These are phyloP conservation scores for Taenaris catops DNA, from an alignment of 2,888 invertebrate genomes.

Conservation along the genomic window DNA sequence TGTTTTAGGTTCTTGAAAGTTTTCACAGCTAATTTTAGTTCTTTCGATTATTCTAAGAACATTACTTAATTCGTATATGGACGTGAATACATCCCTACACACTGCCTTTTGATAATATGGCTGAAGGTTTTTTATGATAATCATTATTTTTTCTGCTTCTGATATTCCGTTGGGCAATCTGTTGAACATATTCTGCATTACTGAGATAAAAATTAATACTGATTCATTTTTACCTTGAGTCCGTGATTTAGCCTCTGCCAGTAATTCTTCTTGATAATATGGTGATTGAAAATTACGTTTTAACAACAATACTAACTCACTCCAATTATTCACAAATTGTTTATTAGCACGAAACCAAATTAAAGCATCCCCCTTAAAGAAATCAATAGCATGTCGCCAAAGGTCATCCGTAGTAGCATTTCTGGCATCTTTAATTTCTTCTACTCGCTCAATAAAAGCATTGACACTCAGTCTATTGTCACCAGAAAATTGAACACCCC, in stretches of 20 bases:
- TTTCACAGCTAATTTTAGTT: slow-evolving; percentile 13
- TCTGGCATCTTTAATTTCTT: slow-evolving; percentile 16
- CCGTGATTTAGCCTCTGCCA: slow-evolving; percentile 9
- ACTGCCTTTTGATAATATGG: slow-evolving; percentile 18
- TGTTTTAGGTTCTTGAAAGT: slow-evolving; percentile 7
- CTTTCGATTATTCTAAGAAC: slow-evolving; percentile 11
- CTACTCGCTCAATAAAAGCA: slow-evolving; percentile 17
- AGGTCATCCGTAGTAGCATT: slow-evolving; percentile 16
- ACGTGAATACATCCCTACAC: slow-evolving; percentile 14
- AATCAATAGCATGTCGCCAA: slow-evolving; percentile 14
- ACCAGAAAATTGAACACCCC: slow-evolving; percentile 15
- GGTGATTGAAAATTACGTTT: slow-evolving; percentile 16
- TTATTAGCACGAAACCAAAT: slow-evolving; percentile 16
- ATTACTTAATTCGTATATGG: slow-evolving; percentile 10
- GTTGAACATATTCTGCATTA: slow-evolving; percentile 22
- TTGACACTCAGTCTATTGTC: slow-evolving; percentile 15
- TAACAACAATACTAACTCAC: slow-evolving; percentile 11
- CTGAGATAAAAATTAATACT: slow-evolving; percentile 15
- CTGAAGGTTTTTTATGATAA: slow-evolving; percentile 11
- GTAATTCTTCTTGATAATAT: slow-evolving; percentile 16
- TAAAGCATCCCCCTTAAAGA: slow-evolving; percentile 15
- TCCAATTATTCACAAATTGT: slow-evolving; percentile 8
- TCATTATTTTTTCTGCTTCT: slow-evolving; percentile 10
- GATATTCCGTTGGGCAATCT: slow-evolving; percentile 13
- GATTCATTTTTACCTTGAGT: slow-evolving; percentile 18